A percentile compares a stretch with the other conserved stretches of the same genome.
These are phyloP conservation scores for Drosophila eohydei DNA, from an alignment of 2,888 invertebrate species.

Conservation along the genomic window DNA sequence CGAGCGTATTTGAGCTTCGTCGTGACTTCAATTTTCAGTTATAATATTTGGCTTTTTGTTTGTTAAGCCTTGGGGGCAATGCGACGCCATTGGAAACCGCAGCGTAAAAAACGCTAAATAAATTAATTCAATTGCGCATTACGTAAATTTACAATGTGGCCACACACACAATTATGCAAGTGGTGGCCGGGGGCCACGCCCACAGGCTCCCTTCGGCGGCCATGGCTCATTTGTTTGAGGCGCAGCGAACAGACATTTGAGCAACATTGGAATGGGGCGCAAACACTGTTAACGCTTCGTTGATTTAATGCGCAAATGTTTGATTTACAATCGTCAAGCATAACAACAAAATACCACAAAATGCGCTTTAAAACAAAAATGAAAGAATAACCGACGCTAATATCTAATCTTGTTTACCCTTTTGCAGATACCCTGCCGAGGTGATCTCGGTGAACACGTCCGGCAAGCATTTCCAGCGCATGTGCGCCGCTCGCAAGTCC, in stretches of 20 bases:
- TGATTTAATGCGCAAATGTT: constrained; percentile 70
- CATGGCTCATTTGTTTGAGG: constrained; percentile 73
- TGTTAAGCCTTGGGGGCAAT: constrained; percentile 24
- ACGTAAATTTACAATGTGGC: constrained; percentile 68
- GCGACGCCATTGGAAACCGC: constrained; percentile 43
- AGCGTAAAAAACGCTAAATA: constrained; percentile 54
- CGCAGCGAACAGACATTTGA: constrained; percentile 27
- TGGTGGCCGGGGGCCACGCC: constrained; percentile 55
- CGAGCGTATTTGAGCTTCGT: constrained; percentile 31
- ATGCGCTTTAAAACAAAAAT: constrained; percentile 5
- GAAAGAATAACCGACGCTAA: not conserved
- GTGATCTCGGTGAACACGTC: constrained; percentile 95
- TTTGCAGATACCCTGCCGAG: constrained; percentile 92
- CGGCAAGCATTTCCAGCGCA: constrained; percentile 94
- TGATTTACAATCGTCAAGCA: constrained; percentile 55
- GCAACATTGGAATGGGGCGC: constrained; percentile 1
- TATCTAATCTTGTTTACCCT: not conserved
- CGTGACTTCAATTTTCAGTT: constrained; percentile 4
- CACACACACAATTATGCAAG: constrained; percentile 76
- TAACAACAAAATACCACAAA: constrained; percentile 43
- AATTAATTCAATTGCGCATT: constrained; percentile 80
- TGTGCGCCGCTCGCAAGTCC: constrained; percentile 94
- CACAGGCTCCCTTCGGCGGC: constrained; percentile 25
- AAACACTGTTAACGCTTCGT: constrained; percentile 61
- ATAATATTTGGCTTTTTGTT: constrained; percentile 33